Evolutionary conservation across 1,140 invertebrate genomes (phyloP), one percentile per base, ranked within the genome.

Genomic region (Caenorhabditis tropicalis): DNA sequence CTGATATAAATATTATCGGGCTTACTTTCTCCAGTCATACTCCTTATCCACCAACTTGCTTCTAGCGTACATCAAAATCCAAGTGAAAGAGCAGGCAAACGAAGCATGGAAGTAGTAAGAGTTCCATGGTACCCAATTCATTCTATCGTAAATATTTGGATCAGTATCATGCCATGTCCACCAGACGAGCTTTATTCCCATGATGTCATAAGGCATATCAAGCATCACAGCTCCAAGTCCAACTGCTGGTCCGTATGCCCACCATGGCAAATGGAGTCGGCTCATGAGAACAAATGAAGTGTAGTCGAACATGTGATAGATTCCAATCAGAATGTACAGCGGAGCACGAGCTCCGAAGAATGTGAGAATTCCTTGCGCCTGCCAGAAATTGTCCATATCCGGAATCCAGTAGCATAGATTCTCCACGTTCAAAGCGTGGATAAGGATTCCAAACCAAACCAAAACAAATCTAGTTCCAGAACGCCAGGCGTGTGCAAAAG

Each of bases 131-230:
- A 95, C 95, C 94, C 94, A 95, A 91, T 95, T 95, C 91, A 94
- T 94, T 29, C 95, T 93, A 88, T 95, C 95, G 79, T 88, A 93
- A 84, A 96, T 94, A 90, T 95, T 95, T 2, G 95, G 94, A 91
- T 95, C 95, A 0, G 95, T 95, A 89, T 95, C 95, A 89, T 96
- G 95, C 95, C 95, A 95, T 0, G 94, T 95, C 95, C 95, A 95
- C 91, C 95, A 95, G 1, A 95, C 90, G 88, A 95, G 94, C 90
- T 95, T 95, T 0, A 95, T 94, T 1, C 94, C 93, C 81, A 95
- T 94, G 43, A 95, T 95, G 88, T 95, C 95, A 89, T 95, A 95
- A 0, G 95, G 95, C 51, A 95, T 92, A 89, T 96, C 95, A 27
- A 95, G 93, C 15, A 95, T 91, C 0, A 95, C 94, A 0, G 93